These are phyloP conservation scores for Baryphthengus martii DNA, from an alignment of 2,113 vertebrate species.

Conservation along the genomic window DNA sequence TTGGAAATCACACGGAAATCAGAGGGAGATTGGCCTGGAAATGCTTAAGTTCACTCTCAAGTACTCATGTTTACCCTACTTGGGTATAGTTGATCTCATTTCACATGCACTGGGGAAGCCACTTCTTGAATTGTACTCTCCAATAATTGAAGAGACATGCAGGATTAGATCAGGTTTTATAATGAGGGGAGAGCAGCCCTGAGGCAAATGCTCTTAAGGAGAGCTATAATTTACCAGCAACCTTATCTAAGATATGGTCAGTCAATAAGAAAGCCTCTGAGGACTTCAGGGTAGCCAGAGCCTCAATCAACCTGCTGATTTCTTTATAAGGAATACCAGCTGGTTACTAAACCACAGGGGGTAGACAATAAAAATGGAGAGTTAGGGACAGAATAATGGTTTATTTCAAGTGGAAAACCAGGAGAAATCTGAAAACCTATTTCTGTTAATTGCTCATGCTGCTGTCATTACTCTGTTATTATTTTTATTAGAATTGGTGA, in stretches of 20 bases:
- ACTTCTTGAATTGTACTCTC: conserved; percentile 32
- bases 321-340: conserved; percentile 16
- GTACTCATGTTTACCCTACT: neutral
- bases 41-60: neutral
- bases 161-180: conserved; percentile 61
- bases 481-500: neutral
- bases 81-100: neutral
- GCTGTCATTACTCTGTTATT: neutral
- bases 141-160: conserved; percentile 39
- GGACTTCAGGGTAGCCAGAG: conserved; percentile 28
- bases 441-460: neutral
- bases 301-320: conserved; percentile 23
- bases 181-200: conserved; percentile 47
- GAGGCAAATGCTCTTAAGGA: conserved; percentile 51
- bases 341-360: neutral
- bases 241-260: conserved; percentile 36
- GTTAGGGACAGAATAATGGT: neutral
- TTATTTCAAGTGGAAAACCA: conserved; percentile 13
- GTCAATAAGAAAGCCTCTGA: conserved; percentile 49
- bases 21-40: neutral
- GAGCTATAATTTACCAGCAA: conserved; percentile 54
- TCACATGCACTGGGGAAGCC: neutral
- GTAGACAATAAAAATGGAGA: neutral
- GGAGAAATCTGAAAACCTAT: neutral
- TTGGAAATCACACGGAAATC: neutral